These are phyloP conservation scores for Spicauda simplicius DNA, from an alignment of 2,888 invertebrate genomes.

Conservation along the genomic window DNA sequence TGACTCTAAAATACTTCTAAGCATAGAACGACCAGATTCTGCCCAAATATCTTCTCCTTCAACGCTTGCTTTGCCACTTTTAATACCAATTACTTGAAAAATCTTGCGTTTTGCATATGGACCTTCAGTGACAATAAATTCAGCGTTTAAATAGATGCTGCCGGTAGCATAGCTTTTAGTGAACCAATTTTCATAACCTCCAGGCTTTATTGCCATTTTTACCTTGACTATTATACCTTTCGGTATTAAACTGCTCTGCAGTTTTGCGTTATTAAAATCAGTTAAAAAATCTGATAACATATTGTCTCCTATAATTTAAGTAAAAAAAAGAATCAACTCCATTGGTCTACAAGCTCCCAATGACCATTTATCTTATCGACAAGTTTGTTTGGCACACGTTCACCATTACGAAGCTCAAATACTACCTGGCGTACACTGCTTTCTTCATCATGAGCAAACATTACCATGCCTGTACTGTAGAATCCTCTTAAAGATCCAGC, in stretches of 20 bases:
- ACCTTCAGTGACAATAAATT: conserved; percentile 8
- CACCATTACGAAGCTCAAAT: conserved; percentile 9
- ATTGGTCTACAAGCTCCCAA: conserved; percentile 10
- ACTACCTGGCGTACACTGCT: no score
- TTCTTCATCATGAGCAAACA: no score
- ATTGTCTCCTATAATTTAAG: conserved; percentile 9
- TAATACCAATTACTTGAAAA: conserved; percentile 19
- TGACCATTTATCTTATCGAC: conserved; percentile 10
- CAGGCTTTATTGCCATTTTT: conserved; percentile 5
- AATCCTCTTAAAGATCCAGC: no score
- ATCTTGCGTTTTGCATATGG: conserved; percentile 20
- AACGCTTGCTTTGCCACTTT: conserved; percentile 10
- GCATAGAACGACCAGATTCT: conserved; percentile 21
- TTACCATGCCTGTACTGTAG: no score
- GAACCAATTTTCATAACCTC: conserved; percentile 15
- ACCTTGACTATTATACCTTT: conserved; percentile 16
- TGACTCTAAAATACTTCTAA: conserved; percentile 20
- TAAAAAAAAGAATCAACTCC: conserved; percentile 3
- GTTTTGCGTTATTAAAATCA: conserved; percentile 16
- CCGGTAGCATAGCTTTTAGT: conserved; percentile 12
- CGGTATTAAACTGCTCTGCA: conserved; percentile 13
- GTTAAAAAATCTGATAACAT: conserved; percentile 13
- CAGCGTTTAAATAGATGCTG: conserved; percentile 11
- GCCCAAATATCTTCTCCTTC: conserved; percentile 16
- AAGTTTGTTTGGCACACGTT: conserved; percentile 6